Evolutionary conservation across 2,888 invertebrate genomes (phyloP).

Genomic region (Dolichomitus sp.): DNA sequence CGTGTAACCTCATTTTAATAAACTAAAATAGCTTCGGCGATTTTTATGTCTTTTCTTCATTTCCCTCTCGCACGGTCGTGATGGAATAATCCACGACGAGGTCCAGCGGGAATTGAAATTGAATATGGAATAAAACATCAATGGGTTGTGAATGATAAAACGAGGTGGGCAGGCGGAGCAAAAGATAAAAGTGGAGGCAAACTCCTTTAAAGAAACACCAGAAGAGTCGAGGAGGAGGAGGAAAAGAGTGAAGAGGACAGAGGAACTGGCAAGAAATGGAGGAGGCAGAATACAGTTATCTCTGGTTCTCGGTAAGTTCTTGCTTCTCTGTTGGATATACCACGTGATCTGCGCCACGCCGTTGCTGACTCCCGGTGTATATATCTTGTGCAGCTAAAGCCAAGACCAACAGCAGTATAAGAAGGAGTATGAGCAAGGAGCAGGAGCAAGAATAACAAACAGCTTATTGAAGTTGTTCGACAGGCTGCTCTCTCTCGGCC

Average conservation of each 20-base stretch:
- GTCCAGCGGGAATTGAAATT: not conserved
- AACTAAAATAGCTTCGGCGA: not conserved
- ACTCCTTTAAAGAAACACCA: conserved; percentile 32
- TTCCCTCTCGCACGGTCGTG: not conserved
- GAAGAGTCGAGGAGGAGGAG: conserved; percentile 55
- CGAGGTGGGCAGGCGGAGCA: not conserved
- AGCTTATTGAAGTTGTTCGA: conserved; percentile 64
- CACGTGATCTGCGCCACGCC: conserved; percentile 58
- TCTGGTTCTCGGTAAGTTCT: conserved; percentile 70
- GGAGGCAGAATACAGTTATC: conserved; percentile 77
- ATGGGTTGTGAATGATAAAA: not conserved
- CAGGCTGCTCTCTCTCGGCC: conserved; percentile 58
- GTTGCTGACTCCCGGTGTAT: conserved; percentile 50
- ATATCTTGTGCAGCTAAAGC: conserved; percentile 53
- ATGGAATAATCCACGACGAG: not conserved
- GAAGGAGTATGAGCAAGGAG: conserved; percentile 37
- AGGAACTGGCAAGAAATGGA: conserved; percentile 69
- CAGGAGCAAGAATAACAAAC: conserved; percentile 55
- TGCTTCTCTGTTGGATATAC: conserved; percentile 68
- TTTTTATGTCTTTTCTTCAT: not conserved
- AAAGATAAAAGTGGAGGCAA: conserved; percentile 25
- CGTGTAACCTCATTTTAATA: not conserved
- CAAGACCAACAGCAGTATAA: conserved; percentile 38
- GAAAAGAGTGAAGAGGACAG: conserved; percentile 14
- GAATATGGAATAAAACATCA: conserved; percentile 13